phyloP scores from a whole-genome alignment of 2,888 invertebrate genomes.

The Thelaira solivaga region DNA sequence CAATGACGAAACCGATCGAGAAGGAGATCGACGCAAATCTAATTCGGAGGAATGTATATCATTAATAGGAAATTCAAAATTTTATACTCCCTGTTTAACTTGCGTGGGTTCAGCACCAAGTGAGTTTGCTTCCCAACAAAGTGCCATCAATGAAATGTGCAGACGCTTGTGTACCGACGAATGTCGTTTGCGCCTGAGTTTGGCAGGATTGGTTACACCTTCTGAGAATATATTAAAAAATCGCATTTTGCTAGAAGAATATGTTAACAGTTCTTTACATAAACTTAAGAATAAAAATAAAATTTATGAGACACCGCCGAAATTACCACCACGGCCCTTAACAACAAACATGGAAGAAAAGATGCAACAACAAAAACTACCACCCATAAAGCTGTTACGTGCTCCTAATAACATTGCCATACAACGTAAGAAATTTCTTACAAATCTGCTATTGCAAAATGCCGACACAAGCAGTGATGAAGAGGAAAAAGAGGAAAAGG shows the following conservation, averaged over 20 bases:
- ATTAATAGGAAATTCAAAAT: slow-evolving; percentile 62
- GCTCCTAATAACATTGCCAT: slow-evolving; percentile 65
- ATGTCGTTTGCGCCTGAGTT: slow-evolving; percentile 68
- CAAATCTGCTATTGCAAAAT: slow-evolving; percentile 64
- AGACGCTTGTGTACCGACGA: slow-evolving; percentile 71
- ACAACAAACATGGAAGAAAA: background rate
- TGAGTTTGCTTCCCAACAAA: slow-evolving; percentile 59
- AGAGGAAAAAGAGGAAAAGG: slow-evolving; percentile 53
- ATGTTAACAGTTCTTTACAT: slow-evolving; percentile 41
- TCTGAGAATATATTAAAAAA: slow-evolving; percentile 40
- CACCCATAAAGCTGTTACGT: slow-evolving; percentile 25
- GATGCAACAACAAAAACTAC: background rate
- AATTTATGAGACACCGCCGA: slow-evolving; percentile 45
- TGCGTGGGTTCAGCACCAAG: slow-evolving; percentile 66
- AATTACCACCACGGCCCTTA: slow-evolving; percentile 51
- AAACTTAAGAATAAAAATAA: slow-evolving; percentile 15
- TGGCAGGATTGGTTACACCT: slow-evolving; percentile 61
- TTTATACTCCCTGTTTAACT: slow-evolving; percentile 68
- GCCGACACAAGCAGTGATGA: slow-evolving; percentile 54
- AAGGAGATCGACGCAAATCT: slow-evolving; percentile 37
- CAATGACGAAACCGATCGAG: slow-evolving; percentile 50
- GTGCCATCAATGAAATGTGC: slow-evolving; percentile 72
- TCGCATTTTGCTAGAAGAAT: slow-evolving; percentile 51
- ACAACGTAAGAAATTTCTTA: slow-evolving; percentile 69
- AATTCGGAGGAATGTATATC: slow-evolving; percentile 53